phyloP scores from a whole-genome alignment of 2,113 vertebrate species.

The Ailuropoda melanoleuca region DNA sequence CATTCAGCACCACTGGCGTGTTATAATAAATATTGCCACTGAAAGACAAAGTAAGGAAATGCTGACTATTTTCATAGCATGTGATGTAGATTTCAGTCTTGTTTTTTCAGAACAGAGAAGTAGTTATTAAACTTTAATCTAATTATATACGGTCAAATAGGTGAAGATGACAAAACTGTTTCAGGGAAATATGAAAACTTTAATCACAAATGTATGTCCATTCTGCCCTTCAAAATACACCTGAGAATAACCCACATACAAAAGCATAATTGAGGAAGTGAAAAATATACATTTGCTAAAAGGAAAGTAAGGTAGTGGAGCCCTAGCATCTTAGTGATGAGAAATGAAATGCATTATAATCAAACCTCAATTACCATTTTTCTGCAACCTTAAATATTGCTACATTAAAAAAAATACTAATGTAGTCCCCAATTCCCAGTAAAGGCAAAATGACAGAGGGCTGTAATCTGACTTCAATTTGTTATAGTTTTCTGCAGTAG shows the following conservation, averaged over 20 bases:
- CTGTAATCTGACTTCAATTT: not conserved
- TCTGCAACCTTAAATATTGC: constrained; percentile 18
- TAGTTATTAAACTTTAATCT: not conserved
- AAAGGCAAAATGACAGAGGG: constrained; percentile 40
- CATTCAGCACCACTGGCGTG: not conserved
- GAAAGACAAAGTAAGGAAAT: constrained; percentile 25
- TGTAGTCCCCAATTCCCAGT: not conserved
- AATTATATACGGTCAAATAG: not conserved
- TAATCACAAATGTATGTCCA: not conserved
- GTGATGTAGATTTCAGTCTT: not conserved
- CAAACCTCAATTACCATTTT: constrained; percentile 43
- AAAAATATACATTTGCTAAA: constrained; percentile 18
- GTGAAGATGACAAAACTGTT: not conserved
- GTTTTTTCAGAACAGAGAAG: not conserved
- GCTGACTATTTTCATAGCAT: not conserved
- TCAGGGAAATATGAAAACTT: not conserved
- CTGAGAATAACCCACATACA: not conserved
- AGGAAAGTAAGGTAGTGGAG: not conserved
- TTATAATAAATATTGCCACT: constrained; percentile 44
- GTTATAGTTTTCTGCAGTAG: not conserved
- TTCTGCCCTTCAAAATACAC: constrained; percentile 28
- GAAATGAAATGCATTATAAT: constrained; percentile 44
- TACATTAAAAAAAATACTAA: not conserved
- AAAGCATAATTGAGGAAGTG: not conserved
- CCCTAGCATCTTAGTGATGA: not conserved